Evolutionary conservation across 2,888 invertebrate species (phyloP).

Genomic region (Plebejus anna): DNA sequence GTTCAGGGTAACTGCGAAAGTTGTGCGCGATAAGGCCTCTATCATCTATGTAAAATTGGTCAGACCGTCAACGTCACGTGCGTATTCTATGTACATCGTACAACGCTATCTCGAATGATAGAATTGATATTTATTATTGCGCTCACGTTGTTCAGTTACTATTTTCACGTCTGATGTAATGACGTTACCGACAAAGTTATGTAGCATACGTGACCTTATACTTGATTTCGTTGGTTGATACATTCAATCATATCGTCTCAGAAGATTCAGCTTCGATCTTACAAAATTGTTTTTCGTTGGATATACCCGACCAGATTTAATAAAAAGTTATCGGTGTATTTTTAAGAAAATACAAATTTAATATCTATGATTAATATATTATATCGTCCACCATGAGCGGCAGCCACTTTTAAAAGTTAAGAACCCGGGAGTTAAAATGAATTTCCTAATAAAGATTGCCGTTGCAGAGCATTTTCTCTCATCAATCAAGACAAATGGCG

Average conservation of each 20-base stretch:
- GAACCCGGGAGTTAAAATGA: conserved; percentile 33
- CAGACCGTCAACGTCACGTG: conserved; percentile 22
- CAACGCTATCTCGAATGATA: conserved; percentile 41
- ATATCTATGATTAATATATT: background rate
- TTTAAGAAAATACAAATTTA: background rate
- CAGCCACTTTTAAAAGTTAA: conserved; percentile 15
- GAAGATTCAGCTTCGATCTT: background rate
- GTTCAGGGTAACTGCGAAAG: conserved; percentile 1
- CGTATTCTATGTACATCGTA: conserved; percentile 12
- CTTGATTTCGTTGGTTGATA: conserved; percentile 48
- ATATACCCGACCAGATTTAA: background rate
- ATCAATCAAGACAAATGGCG: conserved; percentile 45
- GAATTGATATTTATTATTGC: conserved; percentile 77
- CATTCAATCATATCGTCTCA: conserved; percentile 33
- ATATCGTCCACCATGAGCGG: background rate
- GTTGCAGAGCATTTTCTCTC: conserved; percentile 40
- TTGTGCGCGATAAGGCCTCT: conserved; percentile 16
- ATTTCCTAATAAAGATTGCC: conserved; percentile 41
- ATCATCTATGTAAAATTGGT: conserved; percentile 22
- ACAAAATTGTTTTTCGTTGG: background rate
- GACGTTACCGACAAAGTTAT: conserved; percentile 76
- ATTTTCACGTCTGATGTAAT: conserved; percentile 78
- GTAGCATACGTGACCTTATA: conserved; percentile 69
- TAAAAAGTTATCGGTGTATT: background rate
- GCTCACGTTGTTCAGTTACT: conserved; percentile 77